These are phyloP conservation scores for Melangyna quadrimaculata DNA, from an alignment of 2,888 invertebrate genomes.

Conservation along the genomic window DNA sequence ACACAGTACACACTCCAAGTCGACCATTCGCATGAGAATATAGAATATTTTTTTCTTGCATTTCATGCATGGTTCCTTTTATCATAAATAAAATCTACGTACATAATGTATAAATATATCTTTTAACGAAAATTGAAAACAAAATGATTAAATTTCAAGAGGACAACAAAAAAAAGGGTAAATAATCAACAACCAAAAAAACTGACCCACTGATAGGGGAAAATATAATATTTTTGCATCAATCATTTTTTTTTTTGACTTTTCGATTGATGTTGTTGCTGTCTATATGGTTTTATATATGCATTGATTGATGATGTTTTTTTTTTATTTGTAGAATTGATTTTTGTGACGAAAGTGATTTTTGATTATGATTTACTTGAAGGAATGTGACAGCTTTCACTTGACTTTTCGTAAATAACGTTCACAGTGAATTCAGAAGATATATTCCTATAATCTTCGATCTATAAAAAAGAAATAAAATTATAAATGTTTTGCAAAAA, in stretches of 20 bases:
- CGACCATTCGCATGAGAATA: constrained; percentile 32
- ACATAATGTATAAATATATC: constrained; percentile 25
- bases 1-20: background rate
- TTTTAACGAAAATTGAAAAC: background rate
- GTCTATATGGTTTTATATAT: constrained; percentile 29
- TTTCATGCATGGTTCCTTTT: background rate
- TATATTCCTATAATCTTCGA: no score
- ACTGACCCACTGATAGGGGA: constrained; percentile 37
- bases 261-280: background rate
- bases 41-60: constrained; percentile 2
- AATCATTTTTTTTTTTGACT: constrained; percentile 39
- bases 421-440: no score
- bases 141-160: background rate
- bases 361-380: background rate
- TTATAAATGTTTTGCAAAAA: no score
- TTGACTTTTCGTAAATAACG: background rate
- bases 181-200: constrained; percentile 37
- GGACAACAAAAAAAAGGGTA: background rate
- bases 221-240: constrained; percentile 51
- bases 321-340: constrained; percentile 1
- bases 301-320: constrained; percentile 55
- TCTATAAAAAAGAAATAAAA: no score
- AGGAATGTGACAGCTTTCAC: background rate
- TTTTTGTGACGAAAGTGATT: constrained; percentile 7
- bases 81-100: constrained; percentile 23